These are phyloP conservation scores for Crotophaga sulcirostris DNA, from an alignment of 2,113 vertebrate species.

Conservation along the genomic window DNA sequence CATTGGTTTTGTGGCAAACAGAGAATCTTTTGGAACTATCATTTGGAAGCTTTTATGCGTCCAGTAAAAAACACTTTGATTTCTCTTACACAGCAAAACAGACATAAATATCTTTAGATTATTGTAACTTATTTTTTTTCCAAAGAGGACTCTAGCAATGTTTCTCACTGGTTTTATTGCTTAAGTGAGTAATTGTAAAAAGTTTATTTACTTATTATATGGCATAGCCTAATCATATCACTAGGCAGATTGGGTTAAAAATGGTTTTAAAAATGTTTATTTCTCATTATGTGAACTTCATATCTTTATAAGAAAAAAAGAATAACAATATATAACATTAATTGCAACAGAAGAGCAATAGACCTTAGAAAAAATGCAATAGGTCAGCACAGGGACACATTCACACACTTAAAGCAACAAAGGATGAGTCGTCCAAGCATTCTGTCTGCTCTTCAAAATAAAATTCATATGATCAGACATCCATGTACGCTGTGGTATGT, in stretches of 20 bases:
- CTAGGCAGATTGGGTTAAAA: neutral
- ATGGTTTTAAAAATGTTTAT: neutral
- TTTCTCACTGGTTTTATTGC: neutral
- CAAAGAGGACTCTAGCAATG: neutral
- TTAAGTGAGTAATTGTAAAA: neutral
- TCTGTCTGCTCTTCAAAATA: constrained; percentile 32
- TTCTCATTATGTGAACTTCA: neutral
- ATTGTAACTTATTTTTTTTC: neutral
- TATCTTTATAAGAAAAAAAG: neutral
- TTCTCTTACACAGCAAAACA: neutral
- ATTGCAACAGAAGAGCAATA: neutral
- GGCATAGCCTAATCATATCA: neutral
- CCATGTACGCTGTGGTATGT: neutral
- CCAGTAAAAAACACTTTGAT: neutral
- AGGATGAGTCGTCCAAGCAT: neutral
- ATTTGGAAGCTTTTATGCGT: neutral
- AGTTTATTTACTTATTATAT: neutral
- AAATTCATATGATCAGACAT: constrained; percentile 22
- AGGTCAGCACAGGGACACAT: neutral
- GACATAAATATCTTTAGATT: neutral
- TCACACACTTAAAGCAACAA: constrained; percentile 17
- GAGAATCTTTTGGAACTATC: neutral
- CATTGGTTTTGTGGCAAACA: neutral
- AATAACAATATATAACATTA: neutral
- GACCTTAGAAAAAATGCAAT: neutral